Base-by-base conservation (phyloP, 2,888 invertebrate species). In the Zootermopsis nevadensis region DNA sequence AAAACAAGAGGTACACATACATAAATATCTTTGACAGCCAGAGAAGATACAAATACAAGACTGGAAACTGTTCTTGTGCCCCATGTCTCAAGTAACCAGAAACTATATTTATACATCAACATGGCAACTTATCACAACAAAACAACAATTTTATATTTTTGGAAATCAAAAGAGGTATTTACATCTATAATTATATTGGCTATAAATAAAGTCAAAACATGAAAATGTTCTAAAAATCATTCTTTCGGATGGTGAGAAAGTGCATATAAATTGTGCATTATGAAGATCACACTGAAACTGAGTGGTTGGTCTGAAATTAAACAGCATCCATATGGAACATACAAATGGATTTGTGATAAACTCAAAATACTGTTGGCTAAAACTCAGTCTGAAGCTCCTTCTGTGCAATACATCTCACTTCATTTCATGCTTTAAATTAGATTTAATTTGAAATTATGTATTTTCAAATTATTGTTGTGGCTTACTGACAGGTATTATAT, bases 1-100 rank as follows among this genome's bases (percentile, higher is more conserved):
- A 77, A 55, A 77, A 77, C 48, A 53, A 24, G 53, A 66, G 48
- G 38, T 55, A 80, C 72, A 83, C 72, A 83, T 60, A 84, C 53
- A 82, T 22, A 79, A 35, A 79, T 66, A 38, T 76, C 27, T 66
- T 76, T 82, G 82, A 84, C 84, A 84, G 84, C 82, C 82, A 82
- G 84, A 84, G 81, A 82, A 81, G 82, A 79, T 66, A 66, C 79
- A 79, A 27, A 66, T 35, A 74, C 38, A 74, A 74, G 74, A 74
- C 42, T 74, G 19, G 74, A 74, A 72, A 72, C 72, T 72, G 72
- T 74, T 74, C 74, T 74, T 38, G 42, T 38, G 38, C 38, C 74
- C 74, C 74, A 38, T 74, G 15, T 74, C 27, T 60, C n/a, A 60
- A 38, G n/a, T 15, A 30, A 33, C 2, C 22, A 2, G 27, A 69